These are phyloP conservation scores for Hydrolagus affinis DNA, from an alignment of 2,113 vertebrate species.

Conservation along the genomic window DNA sequence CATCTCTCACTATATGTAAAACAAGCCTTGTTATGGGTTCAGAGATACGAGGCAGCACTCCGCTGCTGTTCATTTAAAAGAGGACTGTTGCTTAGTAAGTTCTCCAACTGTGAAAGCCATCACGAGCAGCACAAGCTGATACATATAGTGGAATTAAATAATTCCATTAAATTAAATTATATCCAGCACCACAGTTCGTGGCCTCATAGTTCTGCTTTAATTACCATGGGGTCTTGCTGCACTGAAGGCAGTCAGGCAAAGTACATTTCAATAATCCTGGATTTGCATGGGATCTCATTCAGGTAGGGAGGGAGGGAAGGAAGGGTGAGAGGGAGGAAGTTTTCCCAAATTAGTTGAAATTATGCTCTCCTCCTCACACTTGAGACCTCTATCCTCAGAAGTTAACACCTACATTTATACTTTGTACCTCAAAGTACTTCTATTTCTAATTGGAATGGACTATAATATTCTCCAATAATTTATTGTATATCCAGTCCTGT, in stretches of 20 bases:
- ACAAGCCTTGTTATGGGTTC: neutral
- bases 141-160: neutral
- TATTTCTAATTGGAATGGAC: neutral
- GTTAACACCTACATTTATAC: neutral
- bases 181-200: neutral
- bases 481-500: neutral
- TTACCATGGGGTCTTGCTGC: neutral
- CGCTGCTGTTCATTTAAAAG: neutral
- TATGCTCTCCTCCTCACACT: neutral
- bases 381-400: neutral
- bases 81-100: neutral
- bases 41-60: neutral
- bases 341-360: neutral
- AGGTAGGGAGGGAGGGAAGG: no score
- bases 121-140: neutral
- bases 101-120: neutral
- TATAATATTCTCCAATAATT: neutral
- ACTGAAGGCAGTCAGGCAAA: no score
- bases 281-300: no score
- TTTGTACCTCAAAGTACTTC: no score
- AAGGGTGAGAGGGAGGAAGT: no score
- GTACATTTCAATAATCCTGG: no score
- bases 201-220: neutral
- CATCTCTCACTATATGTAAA: neutral
- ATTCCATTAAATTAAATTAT: slow-evolving; percentile 7